Evolutionary conservation across 37 sponge, comb jelly and placozoan genomes (phyloP).

Genomic region (Tethya wilhelma): DNA sequence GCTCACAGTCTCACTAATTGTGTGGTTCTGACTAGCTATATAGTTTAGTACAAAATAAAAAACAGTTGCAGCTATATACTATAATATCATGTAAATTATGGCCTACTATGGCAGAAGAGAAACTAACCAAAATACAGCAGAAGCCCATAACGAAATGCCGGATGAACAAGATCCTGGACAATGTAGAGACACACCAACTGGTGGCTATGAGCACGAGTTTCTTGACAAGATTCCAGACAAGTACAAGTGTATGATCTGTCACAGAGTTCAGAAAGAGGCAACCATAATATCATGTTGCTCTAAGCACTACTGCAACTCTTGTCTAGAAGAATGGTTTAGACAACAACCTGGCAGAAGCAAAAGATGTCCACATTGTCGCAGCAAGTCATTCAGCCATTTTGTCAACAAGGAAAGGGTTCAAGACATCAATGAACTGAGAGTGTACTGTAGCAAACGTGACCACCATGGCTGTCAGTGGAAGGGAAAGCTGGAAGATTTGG

Average conservation of each 20-base stretch:
- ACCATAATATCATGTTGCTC: slow-evolving; percentile 5
- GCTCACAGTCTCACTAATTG: too few species aligned
- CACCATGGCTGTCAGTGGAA: slow-evolving; percentile 19
- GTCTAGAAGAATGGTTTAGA: neutral
- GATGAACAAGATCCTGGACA: too few species aligned
- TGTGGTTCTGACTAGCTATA: too few species aligned
- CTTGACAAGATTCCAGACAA: neutral
- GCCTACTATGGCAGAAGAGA: too few species aligned
- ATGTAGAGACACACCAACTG: too few species aligned
- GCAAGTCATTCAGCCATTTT: neutral
- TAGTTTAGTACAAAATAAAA: too few species aligned
- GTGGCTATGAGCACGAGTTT: slow-evolving; percentile 18
- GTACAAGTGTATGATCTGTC: slow-evolving; percentile 1
- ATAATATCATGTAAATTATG: too few species aligned
- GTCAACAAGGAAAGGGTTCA: slow-evolving; percentile 2
- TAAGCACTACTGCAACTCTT: slow-evolving; percentile 21
- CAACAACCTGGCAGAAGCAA: neutral
- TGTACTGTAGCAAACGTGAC: neutral
- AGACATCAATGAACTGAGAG: slow-evolving; percentile 12
- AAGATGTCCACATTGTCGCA: slow-evolving; percentile 27
- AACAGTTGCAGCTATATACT: too few species aligned
- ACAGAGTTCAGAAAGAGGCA: neutral
- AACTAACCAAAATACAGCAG: neutral
- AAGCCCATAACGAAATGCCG: neutral
- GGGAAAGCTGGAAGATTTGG: neutral